Base-by-base conservation (phyloP, 2,888 invertebrate genomes). In the Spodoptera exigua region DNA sequence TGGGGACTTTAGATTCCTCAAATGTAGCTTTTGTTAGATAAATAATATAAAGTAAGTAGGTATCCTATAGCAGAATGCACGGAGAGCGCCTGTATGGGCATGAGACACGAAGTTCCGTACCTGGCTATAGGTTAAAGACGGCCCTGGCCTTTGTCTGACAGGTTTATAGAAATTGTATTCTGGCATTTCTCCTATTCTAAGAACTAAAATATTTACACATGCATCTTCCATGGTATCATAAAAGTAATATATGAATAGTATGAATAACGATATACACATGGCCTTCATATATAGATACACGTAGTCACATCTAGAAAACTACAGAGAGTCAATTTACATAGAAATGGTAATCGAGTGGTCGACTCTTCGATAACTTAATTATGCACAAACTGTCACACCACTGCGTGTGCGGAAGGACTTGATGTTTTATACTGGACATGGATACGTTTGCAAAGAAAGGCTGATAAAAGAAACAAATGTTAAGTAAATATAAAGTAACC, bases 381-480 rank as follows among this genome's bases (percentile, higher is more conserved):
- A 52, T 17, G 12, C n/a, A 40, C 18, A 52, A 41, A 48, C 27
- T 21, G 27, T 27, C 27, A 27, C 48, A 40, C 27, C 52, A 34
- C 9, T 46, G 13, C 16, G 13, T 34, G 9, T 46, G 13, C 16
- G 13, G 27, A 36, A 43, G n/a, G 32, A 39, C 9, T 16, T 55
- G 4, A 41, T 40, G 41, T 27, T 18, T 11, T 36, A 58, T 43
- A 35, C 27, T 57, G 41, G 51, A 17, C 44, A 57, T 68, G 52
- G 51, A 46, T 65, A 74, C 61, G 59, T 74, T 76, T 74, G 73
- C 61, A 81, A 83, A 75, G 83, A 84, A 87, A 87, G 85, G 85
- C 87, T 88, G 89, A 86, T 78, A 81, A 79, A 79, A 76, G 70
- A 79, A 78, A 79, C 56, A 81, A 49, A 79, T 80, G 76, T 84